These are phyloP conservation scores for Chesias legatella DNA, from an alignment of 2,888 invertebrate species.

Conservation along the genomic window DNA sequence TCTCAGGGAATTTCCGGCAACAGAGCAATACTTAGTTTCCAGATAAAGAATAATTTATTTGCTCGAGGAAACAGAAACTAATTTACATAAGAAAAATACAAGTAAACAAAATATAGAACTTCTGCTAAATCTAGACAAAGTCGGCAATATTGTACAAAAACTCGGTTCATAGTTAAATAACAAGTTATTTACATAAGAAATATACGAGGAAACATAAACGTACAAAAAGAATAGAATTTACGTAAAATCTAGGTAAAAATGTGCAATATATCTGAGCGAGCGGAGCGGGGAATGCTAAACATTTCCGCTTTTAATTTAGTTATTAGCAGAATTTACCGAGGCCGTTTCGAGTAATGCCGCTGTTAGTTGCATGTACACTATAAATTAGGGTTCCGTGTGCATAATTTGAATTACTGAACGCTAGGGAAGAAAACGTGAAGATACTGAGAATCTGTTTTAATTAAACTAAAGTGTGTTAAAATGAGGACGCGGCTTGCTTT, in stretches of 20 bases:
- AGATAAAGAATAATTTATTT: too few relatives aligned
- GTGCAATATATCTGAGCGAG: slow-evolving; percentile 2
- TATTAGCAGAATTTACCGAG: slow-evolving; percentile 27
- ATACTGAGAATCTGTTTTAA: slow-evolving; percentile 18
- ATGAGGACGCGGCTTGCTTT: not conserved
- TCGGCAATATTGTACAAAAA: too few relatives aligned
- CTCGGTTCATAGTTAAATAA: too few relatives aligned
- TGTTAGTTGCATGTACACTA: slow-evolving; percentile 29
- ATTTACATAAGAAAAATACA: too few relatives aligned
- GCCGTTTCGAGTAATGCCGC: slow-evolving; percentile 22
- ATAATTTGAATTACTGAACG: slow-evolving; percentile 28
- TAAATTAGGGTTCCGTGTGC: slow-evolving; percentile 26
- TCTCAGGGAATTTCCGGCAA: too few relatives aligned
- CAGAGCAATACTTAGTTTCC: too few relatives aligned
- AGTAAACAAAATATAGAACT: too few relatives aligned
- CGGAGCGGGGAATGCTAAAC: slow-evolving; percentile 15
- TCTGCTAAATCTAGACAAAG: too few relatives aligned
- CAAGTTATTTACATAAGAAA: too few relatives aligned
- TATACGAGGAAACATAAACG: too few relatives aligned
- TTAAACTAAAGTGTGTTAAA: slow-evolving; percentile 15
- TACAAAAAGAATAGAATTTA: too few relatives aligned
- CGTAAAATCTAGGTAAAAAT: slow-evolving; percentile 2
- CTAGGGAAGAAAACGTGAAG: slow-evolving; percentile 17
- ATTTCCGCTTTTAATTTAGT: slow-evolving; percentile 28
- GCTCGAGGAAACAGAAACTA: too few relatives aligned